phyloP scores from a whole-genome alignment of 2,113 vertebrate species.

The Origma solitaria region DNA sequence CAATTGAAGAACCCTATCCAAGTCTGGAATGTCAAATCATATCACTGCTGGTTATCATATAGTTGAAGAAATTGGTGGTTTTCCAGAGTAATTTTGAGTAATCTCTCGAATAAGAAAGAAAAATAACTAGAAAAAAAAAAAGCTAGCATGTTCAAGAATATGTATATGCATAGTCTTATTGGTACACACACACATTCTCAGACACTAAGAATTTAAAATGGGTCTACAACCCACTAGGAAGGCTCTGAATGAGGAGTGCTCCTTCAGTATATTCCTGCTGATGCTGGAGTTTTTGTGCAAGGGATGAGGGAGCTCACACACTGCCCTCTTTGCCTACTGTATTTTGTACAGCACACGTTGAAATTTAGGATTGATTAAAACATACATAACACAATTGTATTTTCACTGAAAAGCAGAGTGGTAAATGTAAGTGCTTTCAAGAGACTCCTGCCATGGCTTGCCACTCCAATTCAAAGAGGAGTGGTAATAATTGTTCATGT shows the following conservation, averaged over 20 bases:
- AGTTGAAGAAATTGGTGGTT: neutral
- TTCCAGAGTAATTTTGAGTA: neutral
- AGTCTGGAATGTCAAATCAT: neutral
- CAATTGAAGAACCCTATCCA: neutral
- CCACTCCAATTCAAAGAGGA: slow-evolving; percentile 60
- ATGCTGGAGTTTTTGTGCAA: neutral
- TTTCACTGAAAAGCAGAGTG: neutral
- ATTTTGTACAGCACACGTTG: fast-evolving
- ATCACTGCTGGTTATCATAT: neutral
- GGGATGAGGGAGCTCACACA: neutral
- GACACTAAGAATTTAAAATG: neutral
- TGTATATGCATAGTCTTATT: neutral
- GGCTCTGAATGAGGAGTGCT: neutral
- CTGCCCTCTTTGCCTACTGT: neutral
- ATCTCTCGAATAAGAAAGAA: neutral
- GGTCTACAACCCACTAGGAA: neutral
- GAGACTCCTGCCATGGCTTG: slow-evolving; percentile 69
- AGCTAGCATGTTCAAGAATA: neutral
- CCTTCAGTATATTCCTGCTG: neutral
- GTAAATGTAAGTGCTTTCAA: slow-evolving; percentile 45
- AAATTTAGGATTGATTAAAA: neutral
- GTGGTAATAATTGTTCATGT: slow-evolving; percentile 67
- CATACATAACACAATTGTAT: neutral
- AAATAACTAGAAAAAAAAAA: neutral
- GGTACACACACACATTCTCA: neutral